Evolutionary conservation across 2,797 vertebrate species (phyloP).

Genomic region (Calcarius lapponicus): DNA sequence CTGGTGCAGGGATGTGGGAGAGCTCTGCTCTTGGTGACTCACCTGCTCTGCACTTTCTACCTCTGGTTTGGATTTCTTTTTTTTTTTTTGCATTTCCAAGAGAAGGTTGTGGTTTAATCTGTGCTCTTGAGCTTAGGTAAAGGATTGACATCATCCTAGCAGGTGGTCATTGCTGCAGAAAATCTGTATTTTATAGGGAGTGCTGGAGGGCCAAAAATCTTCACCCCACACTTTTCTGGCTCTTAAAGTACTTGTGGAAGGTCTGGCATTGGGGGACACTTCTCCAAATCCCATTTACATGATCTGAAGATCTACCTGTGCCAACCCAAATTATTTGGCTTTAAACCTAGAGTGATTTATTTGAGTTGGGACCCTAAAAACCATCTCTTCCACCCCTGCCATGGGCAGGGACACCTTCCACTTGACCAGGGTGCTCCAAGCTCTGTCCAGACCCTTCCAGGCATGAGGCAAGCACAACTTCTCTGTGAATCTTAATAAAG

Average conservation of each 20-base stretch:
- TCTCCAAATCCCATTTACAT: background rate
- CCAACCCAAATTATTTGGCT: background rate
- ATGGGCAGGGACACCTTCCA: background rate
- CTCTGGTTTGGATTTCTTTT: background rate
- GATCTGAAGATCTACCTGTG: background rate
- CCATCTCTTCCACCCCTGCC: background rate
- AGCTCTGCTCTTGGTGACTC: background rate
- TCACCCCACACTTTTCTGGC: background rate
- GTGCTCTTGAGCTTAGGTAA: background rate
- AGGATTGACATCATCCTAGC: background rate
- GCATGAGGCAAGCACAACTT: background rate
- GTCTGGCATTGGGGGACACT: background rate
- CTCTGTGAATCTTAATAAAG: background rate
- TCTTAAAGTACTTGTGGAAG: background rate
- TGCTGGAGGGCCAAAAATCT: background rate
- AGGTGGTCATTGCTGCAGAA: background rate
- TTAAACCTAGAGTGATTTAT: background rate
- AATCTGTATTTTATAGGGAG: rapidly evolving
- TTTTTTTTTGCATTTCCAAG: background rate
- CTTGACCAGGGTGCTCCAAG: background rate
- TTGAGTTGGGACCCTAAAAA: background rate
- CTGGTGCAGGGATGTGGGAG: background rate
- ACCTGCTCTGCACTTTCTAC: background rate
- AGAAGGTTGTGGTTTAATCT: background rate
- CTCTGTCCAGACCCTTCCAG: background rate